A percentile compares a stretch with the other conserved stretches of the same genome.
These are phyloP conservation scores for Drosophila watanabei DNA, from an alignment of 1,140 invertebrate species.

Conservation along the genomic window DNA sequence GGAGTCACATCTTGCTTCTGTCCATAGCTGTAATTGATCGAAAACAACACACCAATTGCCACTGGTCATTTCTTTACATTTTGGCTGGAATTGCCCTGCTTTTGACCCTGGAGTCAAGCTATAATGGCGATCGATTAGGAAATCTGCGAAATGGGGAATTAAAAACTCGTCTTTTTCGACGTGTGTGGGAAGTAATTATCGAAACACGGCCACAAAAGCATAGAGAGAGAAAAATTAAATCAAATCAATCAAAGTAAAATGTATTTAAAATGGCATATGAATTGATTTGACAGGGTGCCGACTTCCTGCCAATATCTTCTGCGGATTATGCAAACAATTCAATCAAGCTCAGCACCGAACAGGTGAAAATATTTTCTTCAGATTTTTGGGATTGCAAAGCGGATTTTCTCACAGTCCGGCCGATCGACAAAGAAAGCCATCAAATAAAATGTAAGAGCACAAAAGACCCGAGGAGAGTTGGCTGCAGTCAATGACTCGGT, in stretches of 20 bases:
- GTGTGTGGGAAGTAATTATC: constrained; percentile 58
- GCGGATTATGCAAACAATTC: constrained; percentile 37
- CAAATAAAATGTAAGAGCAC: constrained; percentile 63
- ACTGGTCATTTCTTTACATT: constrained; percentile 21
- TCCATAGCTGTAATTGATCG: constrained; percentile 32
- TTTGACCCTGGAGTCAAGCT: constrained; percentile 31
- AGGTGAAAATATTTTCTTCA: constrained; percentile 72
- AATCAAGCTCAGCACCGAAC: constrained; percentile 29
- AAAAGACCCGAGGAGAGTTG: constrained; percentile 52
- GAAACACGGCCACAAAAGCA: constrained; percentile 22
- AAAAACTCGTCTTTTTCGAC: constrained; percentile 25
- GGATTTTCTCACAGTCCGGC: constrained; percentile 53
- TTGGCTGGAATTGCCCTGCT: constrained; percentile 3
- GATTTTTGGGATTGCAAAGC: constrained; percentile 42
- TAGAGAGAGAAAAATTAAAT: background rate
- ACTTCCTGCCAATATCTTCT: constrained; percentile 32
- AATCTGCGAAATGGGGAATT: constrained; percentile 43
- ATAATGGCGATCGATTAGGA: constrained; percentile 30
- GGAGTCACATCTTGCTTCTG: constrained; percentile 5
- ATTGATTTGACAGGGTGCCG: constrained; percentile 45
- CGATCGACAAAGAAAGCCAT: constrained; percentile 70
- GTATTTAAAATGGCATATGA: constrained; percentile 21
- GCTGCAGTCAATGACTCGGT: constrained; percentile 60
- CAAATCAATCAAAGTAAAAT: constrained; percentile 11
- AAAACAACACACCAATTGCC: constrained; percentile 31